Conservation (phyloP, 2,888 invertebrate genomes). For the Tyria jacobaeae region DNA sequence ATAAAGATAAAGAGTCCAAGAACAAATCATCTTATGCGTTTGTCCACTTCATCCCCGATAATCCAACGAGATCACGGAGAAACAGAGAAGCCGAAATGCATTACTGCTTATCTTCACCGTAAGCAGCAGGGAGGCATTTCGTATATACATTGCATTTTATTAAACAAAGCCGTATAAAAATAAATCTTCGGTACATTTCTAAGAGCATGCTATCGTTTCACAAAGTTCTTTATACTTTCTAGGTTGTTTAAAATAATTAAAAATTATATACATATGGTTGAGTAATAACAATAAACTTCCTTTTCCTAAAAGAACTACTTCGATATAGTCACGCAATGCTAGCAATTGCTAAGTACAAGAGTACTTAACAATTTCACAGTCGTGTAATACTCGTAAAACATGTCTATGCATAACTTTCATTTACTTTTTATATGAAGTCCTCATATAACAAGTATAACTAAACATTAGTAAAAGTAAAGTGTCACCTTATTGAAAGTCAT, state of each 20-base stretch:
- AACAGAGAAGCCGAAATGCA: background rate
- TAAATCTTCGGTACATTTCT: background rate
- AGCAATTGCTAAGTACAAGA: conserved; percentile 1
- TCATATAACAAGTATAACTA: background rate
- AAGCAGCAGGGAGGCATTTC: background rate
- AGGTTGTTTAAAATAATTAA: conserved; percentile 11
- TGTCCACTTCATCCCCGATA: no score
- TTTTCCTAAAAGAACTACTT: background rate
- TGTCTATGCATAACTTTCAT: conserved; percentile 2
- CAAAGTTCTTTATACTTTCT: conserved; percentile 7
- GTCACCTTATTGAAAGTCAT: background rate
- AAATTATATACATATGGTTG: background rate
- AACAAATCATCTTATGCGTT: no score
- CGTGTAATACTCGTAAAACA: conserved; percentile 6
- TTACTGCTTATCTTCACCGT: background rate
- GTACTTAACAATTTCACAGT: conserved; percentile 9
- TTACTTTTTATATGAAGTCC: no score
- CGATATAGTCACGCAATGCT: conserved; percentile 1
- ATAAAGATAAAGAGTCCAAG: no score
- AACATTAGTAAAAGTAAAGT: background rate
- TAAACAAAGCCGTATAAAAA: background rate
- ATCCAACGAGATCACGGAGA: background rate
- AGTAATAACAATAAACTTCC: background rate
- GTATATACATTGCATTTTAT: background rate
- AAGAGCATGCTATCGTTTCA: background rate